Evolutionary conservation across 2,888 invertebrate species (phyloP).

Genomic region (Nycteola revayana): DNA sequence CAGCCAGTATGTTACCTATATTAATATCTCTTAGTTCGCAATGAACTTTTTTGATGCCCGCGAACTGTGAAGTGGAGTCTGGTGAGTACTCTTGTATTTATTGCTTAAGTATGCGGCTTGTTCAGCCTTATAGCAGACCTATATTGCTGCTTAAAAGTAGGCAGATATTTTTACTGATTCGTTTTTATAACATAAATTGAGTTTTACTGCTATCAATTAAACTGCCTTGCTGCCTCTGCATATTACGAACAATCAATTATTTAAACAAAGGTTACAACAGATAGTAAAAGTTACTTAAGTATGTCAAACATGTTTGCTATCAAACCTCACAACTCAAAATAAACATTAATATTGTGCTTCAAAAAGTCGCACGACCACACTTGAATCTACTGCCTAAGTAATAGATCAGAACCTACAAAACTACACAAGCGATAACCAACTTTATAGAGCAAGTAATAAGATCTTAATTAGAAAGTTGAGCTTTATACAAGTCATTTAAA

Average conservation of each 20-base stretch:
- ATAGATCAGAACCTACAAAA: slow-evolving; percentile 43
- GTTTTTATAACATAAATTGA: too few species aligned
- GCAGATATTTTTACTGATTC: too few species aligned
- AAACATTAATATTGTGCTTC: slow-evolving; percentile 28
- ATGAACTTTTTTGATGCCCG: too few species aligned
- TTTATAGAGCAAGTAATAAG: slow-evolving; percentile 1
- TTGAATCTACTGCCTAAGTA: slow-evolving; percentile 44
- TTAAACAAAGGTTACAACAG: slow-evolving; percentile 31
- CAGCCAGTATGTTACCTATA: too few species aligned
- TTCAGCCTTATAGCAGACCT: too few species aligned
- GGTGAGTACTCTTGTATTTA: too few species aligned
- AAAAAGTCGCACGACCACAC: slow-evolving; percentile 45
- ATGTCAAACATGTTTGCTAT: slow-evolving; percentile 35
- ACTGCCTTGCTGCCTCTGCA: too few species aligned
- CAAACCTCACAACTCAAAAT: slow-evolving; percentile 35
- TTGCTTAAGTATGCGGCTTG: too few species aligned
- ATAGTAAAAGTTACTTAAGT: slow-evolving; percentile 52
- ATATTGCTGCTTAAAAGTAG: too few species aligned
- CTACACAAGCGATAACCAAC: slow-evolving; percentile 15
- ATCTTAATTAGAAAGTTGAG: slow-evolving; percentile 12
- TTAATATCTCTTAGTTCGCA: too few species aligned
- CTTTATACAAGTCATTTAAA: slow-evolving; percentile 42
- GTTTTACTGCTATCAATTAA: too few species aligned
- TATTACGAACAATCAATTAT: slow-evolving; percentile 24
- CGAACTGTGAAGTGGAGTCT: too few species aligned